These are phyloP conservation scores for Tachina lurida DNA, from an alignment of 2,888 invertebrate genomes.

Conservation along the genomic window DNA sequence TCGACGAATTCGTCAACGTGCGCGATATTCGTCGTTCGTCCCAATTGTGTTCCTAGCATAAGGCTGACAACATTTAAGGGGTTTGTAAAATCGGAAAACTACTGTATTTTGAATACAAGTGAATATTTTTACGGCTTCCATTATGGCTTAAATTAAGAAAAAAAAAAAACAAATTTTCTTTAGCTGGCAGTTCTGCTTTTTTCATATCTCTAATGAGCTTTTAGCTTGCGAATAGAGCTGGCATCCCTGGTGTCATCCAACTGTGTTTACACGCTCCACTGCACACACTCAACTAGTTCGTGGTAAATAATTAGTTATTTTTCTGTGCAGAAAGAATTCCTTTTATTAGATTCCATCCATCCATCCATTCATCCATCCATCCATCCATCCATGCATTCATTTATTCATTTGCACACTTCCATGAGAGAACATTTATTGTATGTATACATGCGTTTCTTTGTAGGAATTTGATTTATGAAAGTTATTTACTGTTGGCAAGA, in stretches of 20 bases:
- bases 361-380: not conserved
- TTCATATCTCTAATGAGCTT: too few species aligned
- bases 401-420: not conserved
- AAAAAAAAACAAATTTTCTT: too few species aligned
- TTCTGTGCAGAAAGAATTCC: not conserved
- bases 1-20: too few species aligned
- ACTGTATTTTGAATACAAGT: too few species aligned
- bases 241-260: not conserved
- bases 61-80: too few species aligned
- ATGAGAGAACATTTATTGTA: constrained; percentile 17
- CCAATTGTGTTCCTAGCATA: too few species aligned
- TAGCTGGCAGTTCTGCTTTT: too few species aligned
- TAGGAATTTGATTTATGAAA: constrained; percentile 47
- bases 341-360: constrained; percentile 6
- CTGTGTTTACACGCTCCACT: not conserved
- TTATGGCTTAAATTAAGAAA: too few species aligned
- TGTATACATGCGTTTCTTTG: constrained; percentile 1
- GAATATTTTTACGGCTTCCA: too few species aligned
- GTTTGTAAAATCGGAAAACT: too few species aligned
- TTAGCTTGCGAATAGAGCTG: too few species aligned
- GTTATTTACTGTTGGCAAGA: constrained; percentile 40
- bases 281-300: not conserved
- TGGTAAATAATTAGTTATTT: constrained; percentile 29
- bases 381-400: not conserved
- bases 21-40: too few species aligned